A percentile compares a stretch with the other conserved stretches of the same genome.
Evolutionary conservation across 2,888 invertebrate genomes (phyloP).

Genomic region (Masnerella sp.): DNA sequence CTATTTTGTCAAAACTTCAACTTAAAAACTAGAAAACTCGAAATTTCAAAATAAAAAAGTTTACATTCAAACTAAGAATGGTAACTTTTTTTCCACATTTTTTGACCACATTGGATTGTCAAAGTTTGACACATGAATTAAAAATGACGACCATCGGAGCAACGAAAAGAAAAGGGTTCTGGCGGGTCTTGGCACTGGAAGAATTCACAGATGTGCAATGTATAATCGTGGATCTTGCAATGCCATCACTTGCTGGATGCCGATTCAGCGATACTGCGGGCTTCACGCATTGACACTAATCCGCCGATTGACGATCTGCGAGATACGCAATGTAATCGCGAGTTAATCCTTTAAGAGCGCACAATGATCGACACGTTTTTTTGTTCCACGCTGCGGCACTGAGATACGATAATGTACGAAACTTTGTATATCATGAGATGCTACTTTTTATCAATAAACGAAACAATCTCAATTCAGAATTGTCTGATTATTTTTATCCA

Average conservation of each 20-base stretch:
- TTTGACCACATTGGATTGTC: too few relatives aligned
- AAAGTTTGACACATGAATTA: constrained; percentile 5
- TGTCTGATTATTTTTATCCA: constrained; percentile 21
- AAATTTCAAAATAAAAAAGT: too few relatives aligned
- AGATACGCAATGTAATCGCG: constrained; percentile 29
- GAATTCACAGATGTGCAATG: constrained; percentile 78
- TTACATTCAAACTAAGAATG: too few relatives aligned
- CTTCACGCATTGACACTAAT: constrained; percentile 53
- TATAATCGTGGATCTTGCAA: constrained; percentile 78
- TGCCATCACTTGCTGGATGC: constrained; percentile 77
- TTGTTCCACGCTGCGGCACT: constrained; percentile 10
- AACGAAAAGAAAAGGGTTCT: constrained; percentile 67
- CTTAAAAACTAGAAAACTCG: too few relatives aligned
- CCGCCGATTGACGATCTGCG: constrained; percentile 44
- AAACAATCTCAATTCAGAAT: constrained; percentile 6
- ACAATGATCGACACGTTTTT: constrained; percentile 39
- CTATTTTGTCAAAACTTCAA: too few relatives aligned
- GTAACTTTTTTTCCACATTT: too few relatives aligned
- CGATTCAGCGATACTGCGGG: constrained; percentile 64
- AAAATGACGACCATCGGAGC: background rate
- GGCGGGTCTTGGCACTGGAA: constrained; percentile 78
- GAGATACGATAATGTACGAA: constrained; percentile 41
- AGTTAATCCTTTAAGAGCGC: constrained; percentile 24
- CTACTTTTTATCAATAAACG: constrained; percentile 36
- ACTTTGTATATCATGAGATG: constrained; percentile 37